phyloP scores from a whole-genome alignment of 64 coral and sea anemone species.

The Dendrophyllia cribrosa region DNA sequence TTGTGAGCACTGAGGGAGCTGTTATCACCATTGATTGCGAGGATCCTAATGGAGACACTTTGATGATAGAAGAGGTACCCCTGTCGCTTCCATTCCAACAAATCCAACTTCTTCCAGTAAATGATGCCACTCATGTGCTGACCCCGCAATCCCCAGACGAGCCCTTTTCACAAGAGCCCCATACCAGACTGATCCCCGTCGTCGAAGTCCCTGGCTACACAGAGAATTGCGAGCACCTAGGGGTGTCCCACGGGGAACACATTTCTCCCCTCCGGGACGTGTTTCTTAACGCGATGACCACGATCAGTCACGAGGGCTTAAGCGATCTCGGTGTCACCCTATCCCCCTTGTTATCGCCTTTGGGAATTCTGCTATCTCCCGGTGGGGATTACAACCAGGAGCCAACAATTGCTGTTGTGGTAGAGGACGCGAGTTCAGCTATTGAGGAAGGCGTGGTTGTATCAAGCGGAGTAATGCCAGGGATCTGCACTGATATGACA shows the following conservation, averaged over 20 bases:
- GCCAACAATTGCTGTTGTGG: not conserved
- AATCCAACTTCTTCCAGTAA: not conserved
- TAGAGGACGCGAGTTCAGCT: not conserved
- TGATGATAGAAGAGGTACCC: not conserved
- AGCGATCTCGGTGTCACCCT: constrained; percentile 35
- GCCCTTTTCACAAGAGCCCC: not conserved
- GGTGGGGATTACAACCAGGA: not conserved
- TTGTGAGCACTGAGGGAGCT: constrained; percentile 20
- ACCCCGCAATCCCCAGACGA: constrained; percentile 36
- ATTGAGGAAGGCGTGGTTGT: not conserved
- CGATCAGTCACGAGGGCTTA: constrained; percentile 11
- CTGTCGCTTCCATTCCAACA: constrained; percentile 14
- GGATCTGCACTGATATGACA: constrained; percentile 27
- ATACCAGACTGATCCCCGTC: not conserved
- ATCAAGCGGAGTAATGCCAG: not conserved
- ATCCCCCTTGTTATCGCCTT: constrained; percentile 1
- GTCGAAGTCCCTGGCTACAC: constrained; percentile 9
- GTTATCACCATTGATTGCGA: not conserved
- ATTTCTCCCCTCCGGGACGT: not conserved
- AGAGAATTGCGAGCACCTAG: not conserved
- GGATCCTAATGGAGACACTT: not conserved
- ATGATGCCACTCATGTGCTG: constrained; percentile 16
- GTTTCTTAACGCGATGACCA: constrained; percentile 16
- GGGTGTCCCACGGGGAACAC: not conserved
- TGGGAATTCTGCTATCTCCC: constrained; percentile 20